Conservation (phyloP, 2,888 invertebrate species). For the Mimas tiliae region DNA sequence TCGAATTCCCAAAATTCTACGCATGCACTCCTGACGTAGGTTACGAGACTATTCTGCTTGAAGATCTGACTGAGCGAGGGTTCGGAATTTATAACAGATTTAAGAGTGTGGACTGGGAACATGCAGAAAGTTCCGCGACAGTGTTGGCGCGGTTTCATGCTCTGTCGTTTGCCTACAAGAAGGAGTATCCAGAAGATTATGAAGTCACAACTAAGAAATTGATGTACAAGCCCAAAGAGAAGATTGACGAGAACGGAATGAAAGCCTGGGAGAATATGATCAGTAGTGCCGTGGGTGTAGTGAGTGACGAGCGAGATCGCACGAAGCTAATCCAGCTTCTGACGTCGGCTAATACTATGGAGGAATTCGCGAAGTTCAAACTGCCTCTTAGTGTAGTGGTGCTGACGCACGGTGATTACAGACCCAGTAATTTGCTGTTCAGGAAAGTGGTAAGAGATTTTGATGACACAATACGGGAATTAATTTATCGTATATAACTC, state of each 20-base stretch:
- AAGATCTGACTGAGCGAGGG: constrained; percentile 57
- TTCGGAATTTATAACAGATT: constrained; percentile 57
- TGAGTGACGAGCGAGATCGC: constrained; percentile 41
- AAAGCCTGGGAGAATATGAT: constrained; percentile 44
- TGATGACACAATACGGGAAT: neutral
- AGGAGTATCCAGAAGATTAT: constrained; percentile 57
- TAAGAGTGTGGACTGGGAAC: constrained; percentile 59
- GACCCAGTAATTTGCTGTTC: constrained; percentile 45
- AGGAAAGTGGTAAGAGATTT: constrained; percentile 36
- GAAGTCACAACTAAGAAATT: constrained; percentile 39
- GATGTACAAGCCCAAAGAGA: constrained; percentile 35
- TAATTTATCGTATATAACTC: too few relatives aligned
- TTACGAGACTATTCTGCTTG: constrained; percentile 62
- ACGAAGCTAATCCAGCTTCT: neutral
- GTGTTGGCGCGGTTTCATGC: constrained; percentile 71
- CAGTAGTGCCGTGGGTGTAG: constrained; percentile 37
- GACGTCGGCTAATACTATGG: neutral
- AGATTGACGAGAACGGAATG: constrained; percentile 32
- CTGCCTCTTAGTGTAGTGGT: constrained; percentile 42
- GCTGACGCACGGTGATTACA: constrained; percentile 55
- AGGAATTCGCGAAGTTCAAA: constrained; percentile 35
- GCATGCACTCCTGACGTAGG: constrained; percentile 44
- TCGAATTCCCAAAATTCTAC: constrained; percentile 55
- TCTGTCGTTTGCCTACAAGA: constrained; percentile 54
- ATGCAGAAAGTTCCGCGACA: constrained; percentile 53